phyloP scores from a whole-genome alignment of 2,888 invertebrate species.

The Limenitis camilla region DNA sequence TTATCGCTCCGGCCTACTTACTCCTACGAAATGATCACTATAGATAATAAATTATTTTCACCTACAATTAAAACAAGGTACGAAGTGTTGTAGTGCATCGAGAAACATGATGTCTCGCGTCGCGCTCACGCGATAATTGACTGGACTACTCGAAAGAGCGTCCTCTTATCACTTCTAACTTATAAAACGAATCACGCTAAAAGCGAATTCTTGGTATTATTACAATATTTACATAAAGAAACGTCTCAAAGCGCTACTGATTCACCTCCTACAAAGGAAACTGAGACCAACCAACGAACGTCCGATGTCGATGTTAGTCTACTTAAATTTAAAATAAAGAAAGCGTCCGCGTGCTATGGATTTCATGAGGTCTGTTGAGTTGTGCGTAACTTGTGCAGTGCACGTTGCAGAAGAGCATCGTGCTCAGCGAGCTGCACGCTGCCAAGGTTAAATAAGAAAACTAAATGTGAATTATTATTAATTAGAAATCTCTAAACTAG shows the following conservation, averaged over 20 bases:
- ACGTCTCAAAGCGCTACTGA: conserved; percentile 68
- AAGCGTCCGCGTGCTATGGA: conserved; percentile 65
- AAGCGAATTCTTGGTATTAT: conserved; percentile 56
- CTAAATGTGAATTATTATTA: no score
- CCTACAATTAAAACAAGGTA: conserved; percentile 69
- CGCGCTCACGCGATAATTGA: conserved; percentile 65
- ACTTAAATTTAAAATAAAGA: conserved; percentile 68
- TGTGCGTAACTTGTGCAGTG: conserved; percentile 57
- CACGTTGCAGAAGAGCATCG: conserved; percentile 17
- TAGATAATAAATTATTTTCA: conserved; percentile 71
- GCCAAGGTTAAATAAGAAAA: not conserved
- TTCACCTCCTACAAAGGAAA: conserved; percentile 69
- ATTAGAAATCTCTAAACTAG: no score
- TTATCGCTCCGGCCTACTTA: conserved; percentile 72
- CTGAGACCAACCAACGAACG: conserved; percentile 53
- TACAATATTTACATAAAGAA: conserved; percentile 71
- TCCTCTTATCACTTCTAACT: conserved; percentile 35
- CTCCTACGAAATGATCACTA: conserved; percentile 71
- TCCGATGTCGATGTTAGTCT: conserved; percentile 62
- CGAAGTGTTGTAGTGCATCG: conserved; percentile 54
- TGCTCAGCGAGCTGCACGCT: conserved; percentile 20
- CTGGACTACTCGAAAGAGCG: conserved; percentile 51
- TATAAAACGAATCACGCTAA: conserved; percentile 53
- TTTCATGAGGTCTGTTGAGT: conserved; percentile 53
- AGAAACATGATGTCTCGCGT: conserved; percentile 32